Evolutionary conservation across 2,113 vertebrate genomes (phyloP).

Genomic region (Salvelinus sp.): DNA sequence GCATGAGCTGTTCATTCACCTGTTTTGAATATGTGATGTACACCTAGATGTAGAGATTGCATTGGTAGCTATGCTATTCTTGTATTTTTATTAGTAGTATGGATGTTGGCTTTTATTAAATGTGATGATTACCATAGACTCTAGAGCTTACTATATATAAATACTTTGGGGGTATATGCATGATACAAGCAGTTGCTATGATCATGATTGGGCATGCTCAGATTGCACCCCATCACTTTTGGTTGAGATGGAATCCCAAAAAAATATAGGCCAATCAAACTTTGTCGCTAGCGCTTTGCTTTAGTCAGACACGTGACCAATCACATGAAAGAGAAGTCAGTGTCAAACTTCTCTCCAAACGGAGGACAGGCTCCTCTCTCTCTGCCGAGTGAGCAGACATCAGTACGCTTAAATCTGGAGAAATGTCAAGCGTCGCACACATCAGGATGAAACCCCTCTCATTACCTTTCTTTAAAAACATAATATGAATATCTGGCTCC

Average conservation of each 20-base stretch:
- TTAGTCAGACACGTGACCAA: conserved; percentile 73
- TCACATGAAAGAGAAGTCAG: conserved; percentile 68
- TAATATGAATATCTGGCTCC: conserved; percentile 44
- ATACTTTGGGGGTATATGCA: conserved; percentile 35
- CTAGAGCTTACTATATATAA: conserved; percentile 48
- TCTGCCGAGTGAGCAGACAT: conserved; percentile 58
- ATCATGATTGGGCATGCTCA: conserved; percentile 57
- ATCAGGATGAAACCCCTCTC: conserved; percentile 64
- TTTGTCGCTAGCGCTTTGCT: conserved; percentile 62
- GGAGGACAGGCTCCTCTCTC: conserved; percentile 62
- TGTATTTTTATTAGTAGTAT: conserved; percentile 56
- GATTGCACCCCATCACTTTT: conserved; percentile 48
- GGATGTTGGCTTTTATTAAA: conserved; percentile 73
- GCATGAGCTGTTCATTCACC: conserved; percentile 64
- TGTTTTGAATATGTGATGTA: conserved; percentile 49
- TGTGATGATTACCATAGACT: conserved; percentile 71
- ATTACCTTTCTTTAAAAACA: conserved; percentile 71
- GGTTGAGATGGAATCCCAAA: conserved; percentile 27
- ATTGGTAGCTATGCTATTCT: background rate
- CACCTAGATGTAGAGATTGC: too few species aligned
- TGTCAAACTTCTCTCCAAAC: conserved; percentile 69
- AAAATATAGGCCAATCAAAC: conserved; percentile 50
- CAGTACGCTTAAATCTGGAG: conserved; percentile 65
- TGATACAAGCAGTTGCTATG: conserved; percentile 53
- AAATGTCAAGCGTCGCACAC: conserved; percentile 67